These are phyloP conservation scores for Heliconius charithonia DNA, from an alignment of 2,888 invertebrate species.

Conservation along the genomic window DNA sequence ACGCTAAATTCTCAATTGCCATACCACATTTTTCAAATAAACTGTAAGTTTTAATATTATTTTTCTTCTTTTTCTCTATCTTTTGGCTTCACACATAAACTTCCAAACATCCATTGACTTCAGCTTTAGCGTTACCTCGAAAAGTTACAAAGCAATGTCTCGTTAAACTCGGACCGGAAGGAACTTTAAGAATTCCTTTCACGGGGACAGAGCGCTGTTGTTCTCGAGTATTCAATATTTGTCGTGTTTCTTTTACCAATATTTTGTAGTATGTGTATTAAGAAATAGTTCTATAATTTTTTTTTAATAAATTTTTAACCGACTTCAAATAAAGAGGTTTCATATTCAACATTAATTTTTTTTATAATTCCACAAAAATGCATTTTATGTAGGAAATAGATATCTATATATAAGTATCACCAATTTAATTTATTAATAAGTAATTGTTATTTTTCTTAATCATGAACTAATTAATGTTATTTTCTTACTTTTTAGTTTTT, in stretches of 20 bases:
- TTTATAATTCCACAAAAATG: too few relatives aligned
- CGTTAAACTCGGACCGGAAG: constrained; percentile 16
- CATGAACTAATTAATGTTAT: too few relatives aligned
- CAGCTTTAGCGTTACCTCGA: not conserved
- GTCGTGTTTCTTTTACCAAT: not conserved
- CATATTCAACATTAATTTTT: too few relatives aligned
- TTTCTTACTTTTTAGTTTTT: too few relatives aligned
- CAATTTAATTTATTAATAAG: too few relatives aligned
- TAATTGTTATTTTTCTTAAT: too few relatives aligned
- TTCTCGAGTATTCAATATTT: not conserved
- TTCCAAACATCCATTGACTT: not conserved
- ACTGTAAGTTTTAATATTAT: not conserved
- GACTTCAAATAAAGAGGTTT: too few relatives aligned
- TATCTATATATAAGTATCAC: too few relatives aligned
- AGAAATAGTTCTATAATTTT: not conserved
- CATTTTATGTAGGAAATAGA: too few relatives aligned
- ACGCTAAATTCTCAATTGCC: not conserved
- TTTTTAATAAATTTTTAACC: too few relatives aligned
- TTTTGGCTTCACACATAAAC: not conserved
- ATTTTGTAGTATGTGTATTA: not conserved
- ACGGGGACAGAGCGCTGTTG: not conserved
- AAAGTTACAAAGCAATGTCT: constrained; percentile 24
- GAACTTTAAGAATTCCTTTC: constrained; percentile 18
- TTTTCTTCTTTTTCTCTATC: not conserved
- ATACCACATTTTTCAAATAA: not conserved